Evolutionary conservation across 2,797 vertebrate species (phyloP).

Genomic region (Pterois miles): DNA sequence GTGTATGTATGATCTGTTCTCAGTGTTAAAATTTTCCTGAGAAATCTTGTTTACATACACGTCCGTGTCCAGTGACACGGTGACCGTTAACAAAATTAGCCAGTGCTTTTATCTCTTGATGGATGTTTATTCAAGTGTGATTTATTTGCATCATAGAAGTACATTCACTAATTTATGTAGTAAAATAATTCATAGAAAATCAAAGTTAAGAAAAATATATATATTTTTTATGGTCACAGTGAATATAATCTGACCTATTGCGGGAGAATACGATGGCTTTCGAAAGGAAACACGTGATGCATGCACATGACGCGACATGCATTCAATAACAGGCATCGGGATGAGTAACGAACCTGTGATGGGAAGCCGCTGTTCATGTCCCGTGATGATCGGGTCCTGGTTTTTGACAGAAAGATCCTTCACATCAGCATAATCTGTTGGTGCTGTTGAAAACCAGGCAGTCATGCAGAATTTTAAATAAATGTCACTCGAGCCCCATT

Average conservation of each 20-base stretch:
- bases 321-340: conserved; percentile 40
- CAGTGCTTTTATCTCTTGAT: conserved; percentile 44
- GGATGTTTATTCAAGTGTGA: conserved; percentile 67
- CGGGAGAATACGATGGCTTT: conserved; percentile 76
- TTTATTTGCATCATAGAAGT: conserved; percentile 71
- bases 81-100: conserved; percentile 29
- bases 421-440: conserved; percentile 18
- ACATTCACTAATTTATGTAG: conserved; percentile 78
- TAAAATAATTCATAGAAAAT: conserved; percentile 85
- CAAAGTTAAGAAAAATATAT: conserved; percentile 81
- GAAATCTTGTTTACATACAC: background rate
- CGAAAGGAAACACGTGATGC: conserved; percentile 50
- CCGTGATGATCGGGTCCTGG: conserved; percentile 8
- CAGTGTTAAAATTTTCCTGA: background rate
- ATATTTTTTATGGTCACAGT: conserved; percentile 77
- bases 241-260: conserved; percentile 78
- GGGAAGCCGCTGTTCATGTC: conserved; percentile 36
- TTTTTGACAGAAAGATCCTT: conserved; percentile 8
- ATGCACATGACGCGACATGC: conserved; percentile 67
- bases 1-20: background rate
- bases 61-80: no score
- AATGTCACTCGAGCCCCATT: conserved; percentile 35
- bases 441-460: conserved; percentile 44
- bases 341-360: conserved; percentile 27
- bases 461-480: conserved; percentile 65